Evolutionary conservation across 2,113 vertebrate genomes (phyloP), one percentile per base, ranked within the genome.

Genomic region (Poeciliopsis turrubarensis): DNA sequence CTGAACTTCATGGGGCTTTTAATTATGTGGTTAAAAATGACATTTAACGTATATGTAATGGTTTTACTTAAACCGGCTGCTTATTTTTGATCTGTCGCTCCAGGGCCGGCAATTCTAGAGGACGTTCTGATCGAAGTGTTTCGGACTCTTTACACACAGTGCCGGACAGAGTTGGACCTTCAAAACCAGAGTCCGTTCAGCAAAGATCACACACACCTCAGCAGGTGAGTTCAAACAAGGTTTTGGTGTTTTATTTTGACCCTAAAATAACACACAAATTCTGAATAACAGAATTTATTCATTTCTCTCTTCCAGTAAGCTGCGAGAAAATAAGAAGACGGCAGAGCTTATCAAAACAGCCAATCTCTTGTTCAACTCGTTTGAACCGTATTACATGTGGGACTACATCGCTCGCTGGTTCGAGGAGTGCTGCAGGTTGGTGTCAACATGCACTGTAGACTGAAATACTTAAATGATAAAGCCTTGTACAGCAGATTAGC

Each of bases 321-420:
- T 99, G 31, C 92, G 98, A 78, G 98, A 99, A 93, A 99, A 99
- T 90, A 99, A 99, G 93, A 98, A 97, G 93, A 99, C 97, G 2
- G 96, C 98, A 5, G 98, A 99, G 80, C 87, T 99, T 82, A 98
- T 99, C 83, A 99, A 99, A 96, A 99, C 98, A 65, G 98, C 98
- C 78, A 99, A 99, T 91, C 97, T 99, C 61, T 94, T 99, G 60
- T 99, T 99, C 92, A 99, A 99, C 93, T 99, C 98, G 1, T 99
- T 99, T 91, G 98, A 99, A 93, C 98, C 98, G 51, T 99, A 97
- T 89, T 99, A 99, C 89, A 99, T 99, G 98, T 99, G 98, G 98
- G 97, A 99, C 94, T 99, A 99, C 44, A 96, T 99, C 79, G 97
- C 97, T 74, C 95, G 96, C 69, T 99, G 97, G 97, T 99, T 99